Evolutionary conservation across 2,888 invertebrate species (phyloP).

Genomic region (Ypsolopha sequella): DNA sequence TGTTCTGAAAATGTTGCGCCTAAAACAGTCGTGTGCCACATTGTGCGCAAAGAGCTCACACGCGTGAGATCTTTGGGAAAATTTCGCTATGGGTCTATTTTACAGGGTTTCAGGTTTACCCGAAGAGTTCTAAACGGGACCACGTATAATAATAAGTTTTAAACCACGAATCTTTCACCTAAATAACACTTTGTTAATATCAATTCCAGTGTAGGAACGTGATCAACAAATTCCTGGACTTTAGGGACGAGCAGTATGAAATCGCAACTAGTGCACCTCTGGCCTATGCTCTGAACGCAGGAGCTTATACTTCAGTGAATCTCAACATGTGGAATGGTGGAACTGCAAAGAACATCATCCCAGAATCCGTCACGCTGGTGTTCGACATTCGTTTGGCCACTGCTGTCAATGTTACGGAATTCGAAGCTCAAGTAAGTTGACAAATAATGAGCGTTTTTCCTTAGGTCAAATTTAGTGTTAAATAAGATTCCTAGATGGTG

Average conservation of each 20-base stretch:
- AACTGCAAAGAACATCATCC: constrained; percentile 86
- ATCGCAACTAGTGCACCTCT: constrained; percentile 67
- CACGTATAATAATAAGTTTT: no score
- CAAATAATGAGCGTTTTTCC: no score
- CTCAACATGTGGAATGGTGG: constrained; percentile 80
- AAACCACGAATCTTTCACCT: no score
- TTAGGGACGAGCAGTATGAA: constrained; percentile 70
- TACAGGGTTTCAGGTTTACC: no score
- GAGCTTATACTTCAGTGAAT: constrained; percentile 84
- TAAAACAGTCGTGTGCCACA: no score
- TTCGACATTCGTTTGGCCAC: constrained; percentile 77
- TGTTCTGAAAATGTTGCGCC: no score
- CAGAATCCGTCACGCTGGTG: constrained; percentile 74
- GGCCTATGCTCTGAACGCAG: constrained; percentile 56
- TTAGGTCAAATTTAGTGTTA: no score
- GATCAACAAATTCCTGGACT: constrained; percentile 74
- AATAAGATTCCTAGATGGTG: no score
- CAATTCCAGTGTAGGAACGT: constrained; percentile 63
- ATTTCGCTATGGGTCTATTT: no score
- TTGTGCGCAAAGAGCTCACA: no score
- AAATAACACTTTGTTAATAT: neutral
- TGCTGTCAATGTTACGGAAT: constrained; percentile 37
- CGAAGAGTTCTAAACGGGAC: no score
- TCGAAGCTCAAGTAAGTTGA: constrained; percentile 19
- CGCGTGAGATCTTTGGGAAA: no score